Conservation (phyloP, 2,113 vertebrate species). For the Plectropomus leopardus region DNA sequence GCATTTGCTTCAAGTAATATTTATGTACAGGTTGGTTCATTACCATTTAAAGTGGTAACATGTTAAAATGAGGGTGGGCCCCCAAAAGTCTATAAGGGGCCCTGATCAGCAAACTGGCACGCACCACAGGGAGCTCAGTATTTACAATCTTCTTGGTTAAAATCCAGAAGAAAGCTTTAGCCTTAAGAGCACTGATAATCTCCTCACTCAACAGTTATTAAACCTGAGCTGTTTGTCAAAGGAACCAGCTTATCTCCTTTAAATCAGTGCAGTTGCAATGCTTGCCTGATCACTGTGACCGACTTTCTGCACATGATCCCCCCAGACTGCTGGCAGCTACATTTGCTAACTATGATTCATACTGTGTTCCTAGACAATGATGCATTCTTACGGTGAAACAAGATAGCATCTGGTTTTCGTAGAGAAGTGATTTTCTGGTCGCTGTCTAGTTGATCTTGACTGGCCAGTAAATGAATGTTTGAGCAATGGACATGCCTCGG, state of each 20-base stretch:
- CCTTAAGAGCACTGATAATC: slow-evolving; percentile 76
- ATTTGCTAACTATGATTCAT: slow-evolving; percentile 66
- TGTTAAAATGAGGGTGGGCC: too few relatives aligned
- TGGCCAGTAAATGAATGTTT: slow-evolving; percentile 70
- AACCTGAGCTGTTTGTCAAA: slow-evolving; percentile 75
- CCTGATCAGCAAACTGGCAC: slow-evolving; percentile 33
- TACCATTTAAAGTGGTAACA: too few relatives aligned
- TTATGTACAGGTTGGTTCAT: too few relatives aligned
- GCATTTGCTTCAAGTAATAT: too few relatives aligned
- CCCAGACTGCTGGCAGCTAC: slow-evolving; percentile 45
- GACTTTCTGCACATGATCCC: slow-evolving; percentile 58
- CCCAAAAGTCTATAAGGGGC: too few relatives aligned
- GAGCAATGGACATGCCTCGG: slow-evolving; percentile 73
- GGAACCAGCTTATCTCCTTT: slow-evolving; percentile 71
- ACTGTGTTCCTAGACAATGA: slow-evolving; percentile 69
- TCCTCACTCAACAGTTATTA: slow-evolving; percentile 70
- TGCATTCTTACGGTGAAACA: slow-evolving; percentile 69
- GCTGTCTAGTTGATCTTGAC: slow-evolving; percentile 60
- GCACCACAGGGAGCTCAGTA: slow-evolving; percentile 58
- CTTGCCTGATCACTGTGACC: slow-evolving; percentile 58
- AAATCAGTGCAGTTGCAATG: slow-evolving; percentile 65
- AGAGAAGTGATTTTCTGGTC: slow-evolving; percentile 68
- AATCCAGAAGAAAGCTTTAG: slow-evolving; percentile 80
- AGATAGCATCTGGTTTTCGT: slow-evolving; percentile 62
- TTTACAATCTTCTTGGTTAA: slow-evolving; percentile 71